phyloP scores from a whole-genome alignment of 2,888 invertebrate species.

The Andrena trimmerana region DNA sequence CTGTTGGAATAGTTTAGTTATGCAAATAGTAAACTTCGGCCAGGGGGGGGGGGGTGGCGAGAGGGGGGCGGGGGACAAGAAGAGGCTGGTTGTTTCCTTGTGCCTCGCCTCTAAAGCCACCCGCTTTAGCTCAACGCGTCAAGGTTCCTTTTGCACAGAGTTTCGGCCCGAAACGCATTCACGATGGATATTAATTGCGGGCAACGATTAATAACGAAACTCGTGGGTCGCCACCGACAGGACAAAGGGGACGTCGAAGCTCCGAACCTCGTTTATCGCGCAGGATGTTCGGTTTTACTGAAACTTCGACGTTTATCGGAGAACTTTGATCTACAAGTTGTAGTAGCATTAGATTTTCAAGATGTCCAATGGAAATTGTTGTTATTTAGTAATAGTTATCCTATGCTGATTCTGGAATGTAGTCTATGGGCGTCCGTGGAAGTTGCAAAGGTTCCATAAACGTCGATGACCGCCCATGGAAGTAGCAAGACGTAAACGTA shows the following conservation, averaged over 20 bases:
- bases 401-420: too few relatives aligned
- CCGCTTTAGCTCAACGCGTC: conserved; percentile 18
- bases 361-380: too few relatives aligned
- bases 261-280: not conserved
- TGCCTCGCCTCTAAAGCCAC: conserved; percentile 15
- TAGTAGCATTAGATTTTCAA: too few relatives aligned
- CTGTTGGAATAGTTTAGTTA: conserved; percentile 69
- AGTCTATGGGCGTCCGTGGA: too few relatives aligned
- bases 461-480: too few relatives aligned
- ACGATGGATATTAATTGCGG: conserved; percentile 53
- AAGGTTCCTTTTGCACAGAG: conserved; percentile 37
- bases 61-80: conserved; percentile 29
- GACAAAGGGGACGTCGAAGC: conserved; percentile 19
- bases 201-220: conserved; percentile 32
- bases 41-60: not conserved
- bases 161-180: conserved; percentile 40
- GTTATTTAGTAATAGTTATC: too few relatives aligned
- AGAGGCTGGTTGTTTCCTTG: conserved; percentile 56
- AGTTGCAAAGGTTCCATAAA: too few relatives aligned
- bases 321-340: not conserved
- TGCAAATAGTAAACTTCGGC: conserved; percentile 71
- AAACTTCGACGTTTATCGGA: not conserved
- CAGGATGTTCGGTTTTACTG: conserved; percentile 1
- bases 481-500: too few relatives aligned
- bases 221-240: conserved; percentile 1